Conservation (phyloP, 2,113 vertebrate species). For the Colistium nudipinnis region DNA sequence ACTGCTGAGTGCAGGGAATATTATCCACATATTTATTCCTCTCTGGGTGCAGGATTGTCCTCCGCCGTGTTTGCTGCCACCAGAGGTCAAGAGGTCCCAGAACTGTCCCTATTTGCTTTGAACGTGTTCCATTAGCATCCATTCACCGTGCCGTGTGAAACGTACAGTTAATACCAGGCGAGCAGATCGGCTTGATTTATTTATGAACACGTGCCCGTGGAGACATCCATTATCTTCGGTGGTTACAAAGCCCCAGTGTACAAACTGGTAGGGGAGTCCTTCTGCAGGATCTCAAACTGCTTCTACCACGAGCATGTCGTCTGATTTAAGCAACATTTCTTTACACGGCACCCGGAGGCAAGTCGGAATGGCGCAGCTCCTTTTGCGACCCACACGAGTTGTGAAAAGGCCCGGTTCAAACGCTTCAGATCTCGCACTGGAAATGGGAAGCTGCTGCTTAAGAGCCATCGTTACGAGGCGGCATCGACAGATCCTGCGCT, state of each 20-base stretch:
- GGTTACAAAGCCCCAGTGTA: constrained; percentile 42
- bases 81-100: constrained; percentile 51
- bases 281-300: constrained; percentile 38
- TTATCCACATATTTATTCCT: constrained; percentile 65
- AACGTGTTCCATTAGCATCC: constrained; percentile 61
- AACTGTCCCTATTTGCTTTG: constrained; percentile 44
- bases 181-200: constrained; percentile 64
- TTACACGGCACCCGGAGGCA: constrained; percentile 25
- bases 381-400: constrained; percentile 8
- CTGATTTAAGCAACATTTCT: constrained; percentile 47
- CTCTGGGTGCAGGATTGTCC: constrained; percentile 30
- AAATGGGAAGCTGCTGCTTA: constrained; percentile 50
- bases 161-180: constrained; percentile 46
- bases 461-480: constrained; percentile 22
- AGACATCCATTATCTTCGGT: constrained; percentile 65
- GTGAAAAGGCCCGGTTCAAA: constrained; percentile 50
- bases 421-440: constrained; percentile 13
- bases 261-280: constrained; percentile 20
- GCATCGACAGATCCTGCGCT: constrained; percentile 26
- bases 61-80: constrained; percentile 32
- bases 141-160: constrained; percentile 43
- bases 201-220: constrained; percentile 57
- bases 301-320: constrained; percentile 26
- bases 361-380: constrained; percentile 31
- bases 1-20: constrained; percentile 65